Evolutionary conservation across 1,140 invertebrate species (phyloP).

Genomic region (Elysia chlorotica): DNA sequence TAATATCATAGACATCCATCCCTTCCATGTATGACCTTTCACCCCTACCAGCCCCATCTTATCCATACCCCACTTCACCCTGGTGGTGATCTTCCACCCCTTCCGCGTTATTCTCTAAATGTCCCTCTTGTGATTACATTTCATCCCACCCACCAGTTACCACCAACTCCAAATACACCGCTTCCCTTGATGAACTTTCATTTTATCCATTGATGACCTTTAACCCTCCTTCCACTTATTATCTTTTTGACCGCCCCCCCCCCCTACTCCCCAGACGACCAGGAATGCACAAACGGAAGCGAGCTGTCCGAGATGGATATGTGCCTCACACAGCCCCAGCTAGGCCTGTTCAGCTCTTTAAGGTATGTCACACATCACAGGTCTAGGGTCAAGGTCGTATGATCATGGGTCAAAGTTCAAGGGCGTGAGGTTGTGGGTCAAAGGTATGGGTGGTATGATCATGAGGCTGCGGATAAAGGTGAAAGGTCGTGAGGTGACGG

Average conservation of each 20-base stretch:
- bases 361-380: not conserved
- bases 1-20: too few relatives aligned
- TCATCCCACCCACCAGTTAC: not conserved
- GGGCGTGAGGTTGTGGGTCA: too few relatives aligned
- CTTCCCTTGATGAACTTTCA: not conserved
- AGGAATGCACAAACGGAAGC: constrained; percentile 4
- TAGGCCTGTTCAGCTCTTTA: not conserved
- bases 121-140: not conserved
- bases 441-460: not conserved
- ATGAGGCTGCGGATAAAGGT: too few relatives aligned
- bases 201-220: not conserved
- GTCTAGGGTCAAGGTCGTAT: not conserved
- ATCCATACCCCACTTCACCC: too few relatives aligned
- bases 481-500: too few relatives aligned
- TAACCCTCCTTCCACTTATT: not conserved
- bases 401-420: too few relatives aligned
- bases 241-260: not conserved
- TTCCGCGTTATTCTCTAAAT: not conserved
- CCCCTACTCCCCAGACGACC: constrained; percentile 5
- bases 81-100: not conserved
- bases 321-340: constrained; percentile 10
- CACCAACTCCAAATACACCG: not conserved
- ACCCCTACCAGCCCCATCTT: too few relatives aligned
- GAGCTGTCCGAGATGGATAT: constrained; percentile 19
- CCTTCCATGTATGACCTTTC: too few relatives aligned